A percentile compares a stretch with the other conserved stretches of the same genome.
phyloP scores from a whole-genome alignment of 2,113 vertebrate genomes.

The Carettochelys insculpta region DNA sequence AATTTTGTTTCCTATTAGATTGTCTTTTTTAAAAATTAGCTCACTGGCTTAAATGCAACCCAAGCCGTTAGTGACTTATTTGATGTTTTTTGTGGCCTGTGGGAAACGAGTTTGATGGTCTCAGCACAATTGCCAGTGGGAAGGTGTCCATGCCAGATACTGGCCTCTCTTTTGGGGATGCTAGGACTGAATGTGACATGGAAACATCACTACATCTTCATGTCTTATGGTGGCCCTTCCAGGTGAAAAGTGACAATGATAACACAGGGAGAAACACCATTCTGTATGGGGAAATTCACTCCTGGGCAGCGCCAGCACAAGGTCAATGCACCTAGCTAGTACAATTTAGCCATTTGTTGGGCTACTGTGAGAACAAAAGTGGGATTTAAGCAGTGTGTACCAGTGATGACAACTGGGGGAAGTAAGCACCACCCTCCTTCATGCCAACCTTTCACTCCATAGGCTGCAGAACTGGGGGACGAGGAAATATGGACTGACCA shows the following conservation, averaged over 20 bases:
- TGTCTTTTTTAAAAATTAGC: background rate
- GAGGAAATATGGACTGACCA: background rate
- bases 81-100: background rate
- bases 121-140: background rate
- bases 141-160: background rate
- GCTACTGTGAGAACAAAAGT: no score
- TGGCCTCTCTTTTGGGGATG: background rate
- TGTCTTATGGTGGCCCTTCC: background rate
- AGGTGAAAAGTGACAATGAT: rapidly evolving
- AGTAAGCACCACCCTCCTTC: no score
- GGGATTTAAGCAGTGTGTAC: rapidly evolving
- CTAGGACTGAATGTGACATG: background rate
- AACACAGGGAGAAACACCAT: background rate
- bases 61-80: background rate
- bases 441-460: no score
- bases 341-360: no score
- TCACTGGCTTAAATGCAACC: rapidly evolving
- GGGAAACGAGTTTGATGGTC: background rate
- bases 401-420: no score
- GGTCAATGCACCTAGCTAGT: background rate
- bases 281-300: background rate
- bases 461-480: no score
- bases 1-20: background rate
- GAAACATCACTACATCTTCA: rapidly evolving
- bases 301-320: rapidly evolving